phyloP scores from a whole-genome alignment of 2,888 invertebrate species.

The Oligia latruncula region DNA sequence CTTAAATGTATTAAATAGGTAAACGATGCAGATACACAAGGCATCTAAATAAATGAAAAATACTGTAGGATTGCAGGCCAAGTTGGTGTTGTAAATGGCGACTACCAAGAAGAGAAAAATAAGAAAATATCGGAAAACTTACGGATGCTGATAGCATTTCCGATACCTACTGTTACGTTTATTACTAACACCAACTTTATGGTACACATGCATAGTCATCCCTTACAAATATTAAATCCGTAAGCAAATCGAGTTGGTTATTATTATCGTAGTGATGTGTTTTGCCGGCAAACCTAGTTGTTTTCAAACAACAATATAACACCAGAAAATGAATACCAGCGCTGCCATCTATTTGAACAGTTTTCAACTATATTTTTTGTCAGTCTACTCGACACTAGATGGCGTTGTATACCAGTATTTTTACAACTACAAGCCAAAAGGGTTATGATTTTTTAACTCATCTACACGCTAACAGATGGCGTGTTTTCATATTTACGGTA shows the following conservation, averaged over 20 bases:
- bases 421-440: too few species aligned
- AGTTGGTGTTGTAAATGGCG: background rate
- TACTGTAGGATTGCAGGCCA: too few species aligned
- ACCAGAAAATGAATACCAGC: background rate
- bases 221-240: background rate
- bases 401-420: conserved; percentile 2
- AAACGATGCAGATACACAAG: background rate
- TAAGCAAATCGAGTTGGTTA: background rate
- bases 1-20: too few species aligned
- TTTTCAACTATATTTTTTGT: background rate
- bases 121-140: background rate
- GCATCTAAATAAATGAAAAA: background rate
- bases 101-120: background rate
- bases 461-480: conserved; percentile 67
- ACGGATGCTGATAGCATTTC: background rate
- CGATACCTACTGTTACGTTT: background rate
- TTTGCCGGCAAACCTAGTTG: conserved; percentile 27
- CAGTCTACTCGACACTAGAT: conserved; percentile 47
- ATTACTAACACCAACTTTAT: too few species aligned
- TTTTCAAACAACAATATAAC: conserved; percentile 1
- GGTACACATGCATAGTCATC: background rate
- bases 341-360: conserved; percentile 42
- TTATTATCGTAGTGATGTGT: background rate
- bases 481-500: background rate
- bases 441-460: too few species aligned